Conservation (phyloP, 2,888 invertebrate species). For the Tyria jacobaeae region DNA sequence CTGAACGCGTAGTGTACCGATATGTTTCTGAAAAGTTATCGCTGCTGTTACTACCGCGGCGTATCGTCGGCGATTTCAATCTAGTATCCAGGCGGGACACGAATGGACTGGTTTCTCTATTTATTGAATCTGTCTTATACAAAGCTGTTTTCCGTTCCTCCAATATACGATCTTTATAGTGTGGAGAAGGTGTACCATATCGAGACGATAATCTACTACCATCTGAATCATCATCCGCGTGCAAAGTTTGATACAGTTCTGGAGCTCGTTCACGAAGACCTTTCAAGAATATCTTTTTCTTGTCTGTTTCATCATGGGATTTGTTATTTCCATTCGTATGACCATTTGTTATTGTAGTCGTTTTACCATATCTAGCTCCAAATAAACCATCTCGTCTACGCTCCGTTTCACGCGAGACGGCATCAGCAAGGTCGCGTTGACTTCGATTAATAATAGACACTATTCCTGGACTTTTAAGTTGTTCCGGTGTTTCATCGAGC, state of each 20-base stretch:
- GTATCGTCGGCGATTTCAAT: slow-evolving; percentile 80
- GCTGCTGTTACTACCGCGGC: slow-evolving; percentile 89
- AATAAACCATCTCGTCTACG: slow-evolving; percentile 84
- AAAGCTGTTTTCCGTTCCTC: slow-evolving; percentile 78
- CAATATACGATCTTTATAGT: slow-evolving; percentile 80
- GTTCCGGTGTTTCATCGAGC: slow-evolving; percentile 89
- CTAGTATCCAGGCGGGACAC: slow-evolving; percentile 78
- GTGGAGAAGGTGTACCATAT: slow-evolving; percentile 80
- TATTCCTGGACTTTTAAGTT: slow-evolving; percentile 94
- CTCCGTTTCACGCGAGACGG: slow-evolving; percentile 83
- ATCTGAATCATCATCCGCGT: slow-evolving; percentile 88
- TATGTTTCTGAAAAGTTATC: slow-evolving; percentile 91
- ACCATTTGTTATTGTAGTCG: slow-evolving; percentile 82
- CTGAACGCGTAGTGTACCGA: slow-evolving; percentile 89
- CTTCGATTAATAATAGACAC: slow-evolving; percentile 94
- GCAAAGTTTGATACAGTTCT: slow-evolving; percentile 90
- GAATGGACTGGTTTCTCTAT: slow-evolving; percentile 81
- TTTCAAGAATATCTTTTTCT: slow-evolving; percentile 89
- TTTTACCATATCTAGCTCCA: slow-evolving; percentile 86
- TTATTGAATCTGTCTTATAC: slow-evolving; percentile 81
- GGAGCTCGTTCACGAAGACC: slow-evolving; percentile 90
- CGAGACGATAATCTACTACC: slow-evolving; percentile 80
- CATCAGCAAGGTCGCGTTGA: slow-evolving; percentile 91
- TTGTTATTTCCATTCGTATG: slow-evolving; percentile 79
- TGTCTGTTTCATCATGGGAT: slow-evolving; percentile 84